Evolutionary conservation across 2,888 invertebrate species (phyloP).

Genomic region (Drosophila histrio): DNA sequence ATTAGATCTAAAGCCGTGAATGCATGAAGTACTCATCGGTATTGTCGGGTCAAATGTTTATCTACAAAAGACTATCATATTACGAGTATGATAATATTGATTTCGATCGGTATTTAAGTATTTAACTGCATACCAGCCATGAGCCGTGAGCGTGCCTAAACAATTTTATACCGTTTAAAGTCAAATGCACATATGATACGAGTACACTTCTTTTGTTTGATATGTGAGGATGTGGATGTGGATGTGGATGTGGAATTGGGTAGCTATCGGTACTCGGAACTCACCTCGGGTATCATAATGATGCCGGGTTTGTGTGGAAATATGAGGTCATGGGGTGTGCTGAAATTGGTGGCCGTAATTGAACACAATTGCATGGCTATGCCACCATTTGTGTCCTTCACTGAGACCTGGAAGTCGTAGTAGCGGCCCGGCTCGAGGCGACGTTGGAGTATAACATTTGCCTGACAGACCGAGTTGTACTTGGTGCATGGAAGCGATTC

Average conservation of each 20-base stretch:
- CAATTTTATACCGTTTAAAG: constrained; percentile 5
- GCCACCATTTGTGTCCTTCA: constrained; percentile 91
- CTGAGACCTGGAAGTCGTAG: constrained; percentile 91
- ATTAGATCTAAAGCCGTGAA: constrained; percentile 5
- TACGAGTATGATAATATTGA: constrained; percentile 12
- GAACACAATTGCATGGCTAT: constrained; percentile 91
- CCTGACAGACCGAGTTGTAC: constrained; percentile 95
- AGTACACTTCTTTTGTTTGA: not conserved
- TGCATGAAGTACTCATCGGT: not conserved
- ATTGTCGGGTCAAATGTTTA: constrained; percentile 6
- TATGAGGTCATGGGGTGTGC: constrained; percentile 92
- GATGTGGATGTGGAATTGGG: not conserved
- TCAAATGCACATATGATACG: not conserved
- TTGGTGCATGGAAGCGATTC: constrained; percentile 93
- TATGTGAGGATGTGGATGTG: not conserved
- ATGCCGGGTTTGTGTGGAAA: constrained; percentile 92
- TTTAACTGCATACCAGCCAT: constrained; percentile 12
- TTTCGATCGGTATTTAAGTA: constrained; percentile 21
- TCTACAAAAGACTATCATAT: not conserved
- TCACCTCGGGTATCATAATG: constrained; percentile 91
- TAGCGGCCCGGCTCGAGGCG: constrained; percentile 92
- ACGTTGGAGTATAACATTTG: constrained; percentile 92
- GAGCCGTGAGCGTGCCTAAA: constrained; percentile 12
- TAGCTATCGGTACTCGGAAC: constrained; percentile 26
- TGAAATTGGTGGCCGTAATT: constrained; percentile 92